phyloP scores from a whole-genome alignment of 53 echinoderm and acorn worm species.

The Holothuria leucospilota region DNA sequence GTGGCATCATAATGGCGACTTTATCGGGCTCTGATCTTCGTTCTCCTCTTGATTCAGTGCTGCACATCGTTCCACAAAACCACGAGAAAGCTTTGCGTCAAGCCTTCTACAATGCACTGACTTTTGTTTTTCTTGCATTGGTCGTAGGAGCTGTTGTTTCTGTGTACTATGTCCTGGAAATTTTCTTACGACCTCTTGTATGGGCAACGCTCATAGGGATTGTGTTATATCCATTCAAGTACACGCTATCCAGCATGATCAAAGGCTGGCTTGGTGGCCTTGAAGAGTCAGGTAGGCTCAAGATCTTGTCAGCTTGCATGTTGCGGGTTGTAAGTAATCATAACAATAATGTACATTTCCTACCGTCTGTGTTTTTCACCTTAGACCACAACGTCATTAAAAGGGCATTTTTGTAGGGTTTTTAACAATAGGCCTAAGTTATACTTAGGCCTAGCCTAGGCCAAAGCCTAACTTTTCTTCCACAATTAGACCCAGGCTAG shows the following conservation, averaged over 20 bases:
- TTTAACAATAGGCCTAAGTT: too few species aligned
- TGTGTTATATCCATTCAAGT: conserved; percentile 96
- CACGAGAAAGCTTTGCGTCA: conserved; percentile 95
- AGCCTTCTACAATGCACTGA: conserved; percentile 95
- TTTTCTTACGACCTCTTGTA: conserved; percentile 84
- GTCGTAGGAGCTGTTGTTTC: conserved; percentile 79
- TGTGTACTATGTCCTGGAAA: conserved; percentile 94
- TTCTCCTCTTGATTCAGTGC: conserved; percentile 86
- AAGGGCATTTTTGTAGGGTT: too few species aligned
- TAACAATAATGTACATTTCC: too few species aligned
- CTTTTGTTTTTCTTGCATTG: conserved; percentile 77
- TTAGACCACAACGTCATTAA: too few species aligned
- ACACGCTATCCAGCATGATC: conserved; percentile 82
- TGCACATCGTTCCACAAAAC: conserved; percentile 87
- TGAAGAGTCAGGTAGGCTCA: conserved; percentile 62
- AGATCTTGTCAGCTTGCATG: background rate
- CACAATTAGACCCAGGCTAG: too few species aligned
- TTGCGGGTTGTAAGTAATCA: too few species aligned
- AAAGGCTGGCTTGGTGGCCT: conserved; percentile 90
- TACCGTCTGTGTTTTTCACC: too few species aligned
- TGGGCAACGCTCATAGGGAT: conserved; percentile 93
- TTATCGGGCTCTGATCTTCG: conserved; percentile 60
- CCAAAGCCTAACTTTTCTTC: too few species aligned
- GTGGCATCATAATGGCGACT: conserved; percentile 26
- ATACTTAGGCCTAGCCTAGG: too few species aligned